phyloP scores from a whole-genome alignment of 2,888 invertebrate genomes.

The Ormyrus rosae region DNA sequence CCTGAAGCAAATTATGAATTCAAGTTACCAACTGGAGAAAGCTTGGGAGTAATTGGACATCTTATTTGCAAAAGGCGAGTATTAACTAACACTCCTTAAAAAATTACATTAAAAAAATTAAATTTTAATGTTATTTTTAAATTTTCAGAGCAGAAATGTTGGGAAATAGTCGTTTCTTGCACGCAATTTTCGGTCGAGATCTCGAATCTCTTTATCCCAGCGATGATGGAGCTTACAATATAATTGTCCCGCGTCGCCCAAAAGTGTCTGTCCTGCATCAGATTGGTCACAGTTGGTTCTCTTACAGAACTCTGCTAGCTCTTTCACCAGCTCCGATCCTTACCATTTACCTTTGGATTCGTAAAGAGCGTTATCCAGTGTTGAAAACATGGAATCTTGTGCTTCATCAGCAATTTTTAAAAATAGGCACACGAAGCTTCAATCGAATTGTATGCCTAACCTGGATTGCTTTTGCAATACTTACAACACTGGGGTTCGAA shows the following conservation, averaged over 20 bases:
- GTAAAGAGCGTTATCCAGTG: constrained; percentile 43
- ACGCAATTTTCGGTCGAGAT: background rate
- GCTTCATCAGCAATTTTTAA: constrained; percentile 47
- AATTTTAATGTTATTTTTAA: background rate
- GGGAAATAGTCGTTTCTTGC: constrained; percentile 11
- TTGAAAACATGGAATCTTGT: constrained; percentile 41
- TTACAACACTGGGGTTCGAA: constrained; percentile 42
- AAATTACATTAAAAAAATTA: background rate
- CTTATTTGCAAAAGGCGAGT: constrained; percentile 19
- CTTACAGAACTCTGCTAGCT: background rate
- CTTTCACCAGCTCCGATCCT: constrained; percentile 6
- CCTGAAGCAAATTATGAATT: constrained; percentile 13
- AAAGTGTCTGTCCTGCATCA: background rate
- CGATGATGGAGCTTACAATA: background rate
- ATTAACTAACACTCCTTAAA: background rate
- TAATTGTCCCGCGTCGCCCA: constrained; percentile 6
- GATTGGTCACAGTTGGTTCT: constrained; percentile 2
- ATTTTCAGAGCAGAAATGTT: constrained; percentile 29
- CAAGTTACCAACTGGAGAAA: constrained; percentile 8
- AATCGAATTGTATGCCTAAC: constrained; percentile 54
- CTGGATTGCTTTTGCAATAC: constrained; percentile 55
- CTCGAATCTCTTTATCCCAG: constrained; percentile 26
- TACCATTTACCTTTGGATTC: constrained; percentile 16
- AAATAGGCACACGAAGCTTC: constrained; percentile 24
- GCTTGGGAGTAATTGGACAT: constrained; percentile 16